A percentile compares a stretch with the other conserved stretches of the same genome.
These are phyloP conservation scores for Gobionotothen gibberifrons DNA, from an alignment of 2,797 vertebrate species.

Conservation along the genomic window DNA sequence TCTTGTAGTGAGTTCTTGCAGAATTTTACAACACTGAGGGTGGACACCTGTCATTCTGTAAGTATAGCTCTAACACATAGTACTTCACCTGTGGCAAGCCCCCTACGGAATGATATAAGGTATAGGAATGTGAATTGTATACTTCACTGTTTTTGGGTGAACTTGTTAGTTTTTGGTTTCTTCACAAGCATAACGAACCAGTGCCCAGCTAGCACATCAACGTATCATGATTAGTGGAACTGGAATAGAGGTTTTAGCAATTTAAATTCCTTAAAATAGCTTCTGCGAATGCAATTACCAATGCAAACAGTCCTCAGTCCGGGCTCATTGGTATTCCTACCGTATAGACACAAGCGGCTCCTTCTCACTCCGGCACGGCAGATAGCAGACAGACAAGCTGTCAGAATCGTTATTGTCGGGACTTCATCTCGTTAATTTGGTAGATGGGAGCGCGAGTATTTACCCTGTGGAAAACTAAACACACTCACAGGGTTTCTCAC, in stretches of 20 bases:
- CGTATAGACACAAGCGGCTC: slow-evolving; percentile 38
- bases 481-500: slow-evolving; percentile 61
- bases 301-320: slow-evolving; percentile 49
- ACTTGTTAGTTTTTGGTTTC: slow-evolving; percentile 19
- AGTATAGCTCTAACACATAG: slow-evolving; percentile 65
- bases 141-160: slow-evolving; percentile 6
- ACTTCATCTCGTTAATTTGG: slow-evolving; percentile 83
- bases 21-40: slow-evolving; percentile 56
- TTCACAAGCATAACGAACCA: slow-evolving; percentile 29
- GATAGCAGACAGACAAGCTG: slow-evolving; percentile 77
- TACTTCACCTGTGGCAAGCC: slow-evolving; percentile 58
- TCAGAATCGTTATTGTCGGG: slow-evolving; percentile 73
- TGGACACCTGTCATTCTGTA: slow-evolving; percentile 70
- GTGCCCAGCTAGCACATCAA: slow-evolving; percentile 15
- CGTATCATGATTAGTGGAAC: slow-evolving; percentile 51
- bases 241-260: slow-evolving; percentile 48
- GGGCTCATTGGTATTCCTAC: slow-evolving; percentile 71
- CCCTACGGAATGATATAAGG: slow-evolving; percentile 27
- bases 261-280: slow-evolving; percentile 64
- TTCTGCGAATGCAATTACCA: slow-evolving; percentile 60
- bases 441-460: slow-evolving; percentile 79
- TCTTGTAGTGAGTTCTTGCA: slow-evolving; percentile 26
- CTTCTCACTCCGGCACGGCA: slow-evolving; percentile 46
- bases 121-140: slow-evolving; percentile 47
- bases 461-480: slow-evolving; percentile 82